Evolutionary conservation across 2,797 vertebrate genomes (phyloP).

Genomic region (Acipenser oxyrinchus): DNA sequence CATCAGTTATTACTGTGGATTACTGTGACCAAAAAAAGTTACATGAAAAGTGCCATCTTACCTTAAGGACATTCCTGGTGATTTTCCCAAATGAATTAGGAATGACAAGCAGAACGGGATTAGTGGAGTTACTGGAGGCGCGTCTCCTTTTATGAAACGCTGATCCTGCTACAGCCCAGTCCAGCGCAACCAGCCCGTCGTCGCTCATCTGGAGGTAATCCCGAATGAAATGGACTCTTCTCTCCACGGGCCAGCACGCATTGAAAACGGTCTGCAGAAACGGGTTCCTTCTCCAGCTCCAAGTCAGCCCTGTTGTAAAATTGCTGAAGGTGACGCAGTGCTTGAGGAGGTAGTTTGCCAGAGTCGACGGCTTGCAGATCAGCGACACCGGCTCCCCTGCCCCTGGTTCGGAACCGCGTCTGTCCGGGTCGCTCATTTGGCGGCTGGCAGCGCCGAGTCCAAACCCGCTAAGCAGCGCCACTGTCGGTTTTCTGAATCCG

Average conservation of each 20-base stretch:
- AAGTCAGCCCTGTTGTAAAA: constrained; percentile 41
- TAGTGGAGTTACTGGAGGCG: constrained; percentile 63
- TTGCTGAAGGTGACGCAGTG: constrained; percentile 56
- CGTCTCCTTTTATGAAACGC: constrained; percentile 57
- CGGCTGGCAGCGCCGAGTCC: constrained; percentile 21
- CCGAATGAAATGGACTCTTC: constrained; percentile 60
- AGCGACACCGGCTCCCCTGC: constrained; percentile 37
- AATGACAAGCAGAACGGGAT: constrained; percentile 65
- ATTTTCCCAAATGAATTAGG: constrained; percentile 76
- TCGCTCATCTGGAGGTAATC: constrained; percentile 71
- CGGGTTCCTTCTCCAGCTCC: constrained; percentile 59
- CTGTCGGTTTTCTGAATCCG: constrained; percentile 28
- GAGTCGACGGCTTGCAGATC: constrained; percentile 67
- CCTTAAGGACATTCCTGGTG: constrained; percentile 66
- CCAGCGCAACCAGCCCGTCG: constrained; percentile 66
- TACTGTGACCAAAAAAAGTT: too few species aligned
- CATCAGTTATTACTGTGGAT: too few species aligned
- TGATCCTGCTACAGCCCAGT: constrained; percentile 58
- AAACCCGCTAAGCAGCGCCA: constrained; percentile 26
- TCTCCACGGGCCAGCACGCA: constrained; percentile 52
- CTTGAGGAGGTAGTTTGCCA: constrained; percentile 67
- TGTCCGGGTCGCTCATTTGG: constrained; percentile 20
- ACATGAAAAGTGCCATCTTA: constrained; percentile 29
- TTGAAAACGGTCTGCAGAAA: constrained; percentile 57
- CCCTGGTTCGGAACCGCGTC: constrained; percentile 23